Conservation (phyloP, 2,797 vertebrate species). For the Rhabdomys pumilio region DNA sequence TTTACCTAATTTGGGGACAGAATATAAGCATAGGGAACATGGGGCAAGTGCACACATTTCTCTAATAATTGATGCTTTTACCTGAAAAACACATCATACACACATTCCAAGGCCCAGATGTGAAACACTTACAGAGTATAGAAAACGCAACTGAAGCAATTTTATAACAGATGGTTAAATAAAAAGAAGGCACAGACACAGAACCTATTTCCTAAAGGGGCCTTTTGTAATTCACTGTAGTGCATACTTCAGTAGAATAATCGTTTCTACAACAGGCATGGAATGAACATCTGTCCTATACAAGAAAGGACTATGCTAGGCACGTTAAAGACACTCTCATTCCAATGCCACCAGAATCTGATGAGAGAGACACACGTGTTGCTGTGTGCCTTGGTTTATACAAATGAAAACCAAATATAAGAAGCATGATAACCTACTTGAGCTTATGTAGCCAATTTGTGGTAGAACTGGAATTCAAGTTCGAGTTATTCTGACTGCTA, state of each 20-base stretch:
- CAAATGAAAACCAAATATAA: constrained; percentile 6
- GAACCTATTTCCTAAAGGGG: constrained; percentile 4
- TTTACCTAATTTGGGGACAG: constrained; percentile 86
- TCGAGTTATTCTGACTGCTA: constrained; percentile 17
- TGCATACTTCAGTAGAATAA: constrained; percentile 33
- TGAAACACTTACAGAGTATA: constrained; percentile 68
- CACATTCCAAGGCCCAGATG: constrained; percentile 78
- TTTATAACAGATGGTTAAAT: constrained; percentile 51
- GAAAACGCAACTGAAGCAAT: constrained; percentile 63
- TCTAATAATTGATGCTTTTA: constrained; percentile 80
- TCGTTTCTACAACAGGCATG: constrained; percentile 47
- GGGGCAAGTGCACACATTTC: constrained; percentile 57
- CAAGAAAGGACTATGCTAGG: not conserved
- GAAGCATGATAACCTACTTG: not conserved
- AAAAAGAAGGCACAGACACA: constrained; percentile 64
- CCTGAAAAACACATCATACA: constrained; percentile 80
- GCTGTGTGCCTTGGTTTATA: not conserved
- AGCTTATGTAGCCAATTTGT: not conserved
- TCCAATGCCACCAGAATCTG: not conserved
- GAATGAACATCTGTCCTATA: not conserved
- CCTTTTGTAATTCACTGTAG: constrained; percentile 35
- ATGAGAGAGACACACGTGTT: not conserved
- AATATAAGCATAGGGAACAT: constrained; percentile 50
- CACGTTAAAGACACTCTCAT: not conserved
- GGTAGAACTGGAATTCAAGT: not conserved